A percentile compares a stretch with the other conserved stretches of the same genome.
phyloP scores from a whole-genome alignment of 2,113 vertebrate species.

The Coreoperca whiteheadi region DNA sequence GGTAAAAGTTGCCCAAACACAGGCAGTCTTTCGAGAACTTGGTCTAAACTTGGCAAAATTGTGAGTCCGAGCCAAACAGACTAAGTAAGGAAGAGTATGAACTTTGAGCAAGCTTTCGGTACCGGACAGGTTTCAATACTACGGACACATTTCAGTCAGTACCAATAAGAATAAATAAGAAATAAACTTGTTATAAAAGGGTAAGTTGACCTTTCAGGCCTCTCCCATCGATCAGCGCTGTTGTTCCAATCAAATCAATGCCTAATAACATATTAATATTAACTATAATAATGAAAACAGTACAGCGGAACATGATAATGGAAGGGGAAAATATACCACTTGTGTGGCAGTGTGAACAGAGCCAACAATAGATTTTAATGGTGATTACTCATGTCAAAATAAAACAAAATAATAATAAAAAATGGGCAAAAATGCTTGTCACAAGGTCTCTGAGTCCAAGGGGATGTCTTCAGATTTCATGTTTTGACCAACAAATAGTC shows the following conservation, averaged over 20 bases:
- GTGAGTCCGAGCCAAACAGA: neutral
- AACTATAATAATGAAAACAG: neutral
- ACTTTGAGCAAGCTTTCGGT: too few relatives aligned
- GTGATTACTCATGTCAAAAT: too few relatives aligned
- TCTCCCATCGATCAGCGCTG: neutral
- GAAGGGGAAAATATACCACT: neutral
- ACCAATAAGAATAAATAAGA: too few relatives aligned
- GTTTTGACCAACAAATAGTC: neutral
- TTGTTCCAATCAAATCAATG: neutral
- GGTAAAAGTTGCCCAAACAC: too few relatives aligned
- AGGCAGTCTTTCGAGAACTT: too few relatives aligned
- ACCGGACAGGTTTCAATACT: too few relatives aligned
- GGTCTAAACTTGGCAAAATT: too few relatives aligned
- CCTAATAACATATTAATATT: neutral
- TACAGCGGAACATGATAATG: neutral
- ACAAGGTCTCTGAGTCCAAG: too few relatives aligned
- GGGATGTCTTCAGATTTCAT: neutral
- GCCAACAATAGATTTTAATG: neutral
- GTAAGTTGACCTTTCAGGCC: neutral
- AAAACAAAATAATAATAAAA: too few relatives aligned
- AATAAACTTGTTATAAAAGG: neutral
- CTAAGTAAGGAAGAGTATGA: too few relatives aligned
- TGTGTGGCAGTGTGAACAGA: neutral
- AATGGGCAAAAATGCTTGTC: too few relatives aligned
- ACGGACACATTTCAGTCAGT: too few relatives aligned